Conservation (phyloP, 2,888 invertebrate genomes). For the Catonia carolina region DNA sequence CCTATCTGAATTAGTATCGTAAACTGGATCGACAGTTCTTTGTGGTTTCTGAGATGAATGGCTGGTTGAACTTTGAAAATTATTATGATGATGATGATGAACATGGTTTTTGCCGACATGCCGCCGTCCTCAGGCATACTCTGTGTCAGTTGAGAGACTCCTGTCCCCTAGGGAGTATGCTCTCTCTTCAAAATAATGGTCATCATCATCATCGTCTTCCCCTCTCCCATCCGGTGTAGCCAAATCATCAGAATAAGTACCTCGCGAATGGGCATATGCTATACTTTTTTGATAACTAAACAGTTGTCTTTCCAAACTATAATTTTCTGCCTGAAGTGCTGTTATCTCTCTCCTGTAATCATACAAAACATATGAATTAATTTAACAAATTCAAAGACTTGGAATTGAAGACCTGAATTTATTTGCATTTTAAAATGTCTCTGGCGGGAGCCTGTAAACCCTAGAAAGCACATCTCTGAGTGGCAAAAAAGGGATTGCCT, state of each 20-base stretch:
- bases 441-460: too few relatives aligned
- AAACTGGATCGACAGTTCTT: slow-evolving; percentile 18
- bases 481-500: too few relatives aligned
- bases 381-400: too few relatives aligned
- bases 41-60: slow-evolving; percentile 15
- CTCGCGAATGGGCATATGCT: slow-evolving; percentile 60
- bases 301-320: slow-evolving; percentile 70
- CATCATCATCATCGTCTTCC: slow-evolving; percentile 40
- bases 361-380: not conserved
- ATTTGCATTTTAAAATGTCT: too few relatives aligned
- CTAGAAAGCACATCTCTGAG: too few relatives aligned
- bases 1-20: slow-evolving; percentile 31
- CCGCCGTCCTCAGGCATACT: slow-evolving; percentile 56
- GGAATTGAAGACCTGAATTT: too few relatives aligned
- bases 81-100: not conserved
- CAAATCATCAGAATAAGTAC: slow-evolving; percentile 45
- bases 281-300: slow-evolving; percentile 77
- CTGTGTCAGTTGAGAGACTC: slow-evolving; percentile 60
- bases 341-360: slow-evolving; percentile 63
- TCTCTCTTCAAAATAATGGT: slow-evolving; percentile 37
- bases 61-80: slow-evolving; percentile 13
- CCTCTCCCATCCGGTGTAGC: slow-evolving; percentile 40
- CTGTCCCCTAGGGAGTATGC: slow-evolving; percentile 49
- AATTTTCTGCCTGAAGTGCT: slow-evolving; percentile 75
- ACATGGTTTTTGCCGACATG: not conserved